Percentiles rank a stretch among this genome's conserved stretches.
phyloP scores from a whole-genome alignment of 2,113 vertebrate species.

The Panurus biarmicus region DNA sequence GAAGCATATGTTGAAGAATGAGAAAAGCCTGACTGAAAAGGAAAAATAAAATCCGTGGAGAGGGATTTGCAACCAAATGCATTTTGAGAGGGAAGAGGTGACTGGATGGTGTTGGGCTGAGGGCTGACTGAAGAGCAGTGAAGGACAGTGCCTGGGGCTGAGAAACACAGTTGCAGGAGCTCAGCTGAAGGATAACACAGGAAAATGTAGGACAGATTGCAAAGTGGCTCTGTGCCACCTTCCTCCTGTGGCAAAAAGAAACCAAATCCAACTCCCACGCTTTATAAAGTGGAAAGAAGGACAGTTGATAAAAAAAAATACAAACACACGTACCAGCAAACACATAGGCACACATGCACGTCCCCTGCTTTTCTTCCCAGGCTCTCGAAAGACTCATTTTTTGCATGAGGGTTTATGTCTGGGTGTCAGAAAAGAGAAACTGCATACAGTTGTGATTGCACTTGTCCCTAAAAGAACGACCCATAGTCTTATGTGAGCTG shows the following conservation, averaged over 20 bases:
- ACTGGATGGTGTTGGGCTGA: neutral
- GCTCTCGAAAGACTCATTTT: neutral
- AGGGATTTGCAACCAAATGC: neutral
- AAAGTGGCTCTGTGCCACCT: neutral
- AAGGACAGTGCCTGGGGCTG: neutral
- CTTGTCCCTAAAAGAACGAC: neutral
- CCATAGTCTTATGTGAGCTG: fast-evolving
- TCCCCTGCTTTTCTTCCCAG: neutral
- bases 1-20: neutral
- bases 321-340: too few species aligned
- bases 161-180: neutral
- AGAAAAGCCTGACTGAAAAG: neutral
- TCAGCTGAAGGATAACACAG: fast-evolving
- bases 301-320: neutral
- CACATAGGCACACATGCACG: fast-evolving
- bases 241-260: neutral
- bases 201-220: neutral
- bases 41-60: neutral
- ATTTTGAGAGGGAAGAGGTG: neutral
- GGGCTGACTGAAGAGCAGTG: neutral
- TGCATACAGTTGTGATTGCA: neutral
- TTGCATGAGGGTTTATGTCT: neutral
- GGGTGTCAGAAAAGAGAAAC: neutral
- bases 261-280: neutral
- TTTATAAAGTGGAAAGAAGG: neutral